These are phyloP conservation scores for Aphelenchoides bicaudatus DNA, from an alignment of 2,888 invertebrate species.

Conservation along the genomic window DNA sequence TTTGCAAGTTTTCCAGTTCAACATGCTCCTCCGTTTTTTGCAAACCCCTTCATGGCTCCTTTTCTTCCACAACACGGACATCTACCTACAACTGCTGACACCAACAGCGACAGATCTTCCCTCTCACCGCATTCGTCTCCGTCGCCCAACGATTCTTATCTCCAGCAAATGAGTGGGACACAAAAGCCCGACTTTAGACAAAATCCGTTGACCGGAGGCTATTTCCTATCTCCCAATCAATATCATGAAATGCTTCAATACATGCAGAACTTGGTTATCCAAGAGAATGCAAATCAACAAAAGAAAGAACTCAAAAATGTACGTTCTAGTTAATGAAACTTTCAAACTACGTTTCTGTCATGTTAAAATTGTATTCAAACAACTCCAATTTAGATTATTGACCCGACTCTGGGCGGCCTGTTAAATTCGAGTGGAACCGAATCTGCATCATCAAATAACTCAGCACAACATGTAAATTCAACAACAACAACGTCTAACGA, in stretches of 20 bases:
- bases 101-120: not conserved
- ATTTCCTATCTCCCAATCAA: constrained; percentile 49
- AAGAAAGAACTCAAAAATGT: no score
- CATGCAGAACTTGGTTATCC: no score
- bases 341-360: no score
- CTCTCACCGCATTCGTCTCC: constrained; percentile 1
- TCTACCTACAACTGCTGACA: not conserved
- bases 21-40: constrained; percentile 49
- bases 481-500: no score
- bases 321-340: no score
- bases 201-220: constrained; percentile 37
- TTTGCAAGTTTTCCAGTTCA: constrained; percentile 1
- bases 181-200: constrained; percentile 25
- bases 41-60: constrained; percentile 58
- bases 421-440: not conserved
- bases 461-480: no score
- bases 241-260: constrained; percentile 60
- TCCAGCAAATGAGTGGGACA: constrained; percentile 8
- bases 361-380: no score
- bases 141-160: constrained; percentile 12
- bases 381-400: no score
- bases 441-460: not conserved
- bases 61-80: constrained; percentile 48
- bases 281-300: no score
- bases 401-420: no score